Conservation (phyloP, 2,797 vertebrate genomes). For the Sebastes oblongus region DNA sequence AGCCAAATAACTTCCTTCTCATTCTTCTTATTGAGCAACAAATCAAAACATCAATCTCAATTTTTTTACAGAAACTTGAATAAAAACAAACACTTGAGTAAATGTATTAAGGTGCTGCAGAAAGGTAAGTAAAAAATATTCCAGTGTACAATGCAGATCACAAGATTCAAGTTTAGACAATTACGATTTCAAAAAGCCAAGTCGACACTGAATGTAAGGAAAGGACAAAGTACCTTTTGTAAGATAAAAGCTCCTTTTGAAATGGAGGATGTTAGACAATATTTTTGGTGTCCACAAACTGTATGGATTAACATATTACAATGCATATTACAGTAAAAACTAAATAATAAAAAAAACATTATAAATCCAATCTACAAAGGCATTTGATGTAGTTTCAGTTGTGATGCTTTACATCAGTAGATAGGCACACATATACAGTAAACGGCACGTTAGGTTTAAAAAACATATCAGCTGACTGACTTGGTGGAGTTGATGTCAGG, state of each 20-base stretch:
- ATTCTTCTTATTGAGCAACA: too few species aligned
- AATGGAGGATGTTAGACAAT: background rate
- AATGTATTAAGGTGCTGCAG: slow-evolving; percentile 31
- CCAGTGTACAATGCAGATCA: background rate
- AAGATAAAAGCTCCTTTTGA: background rate
- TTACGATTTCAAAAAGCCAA: slow-evolving; percentile 2
- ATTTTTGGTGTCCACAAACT: slow-evolving; percentile 3
- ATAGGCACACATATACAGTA: background rate
- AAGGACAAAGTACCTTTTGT: too few species aligned
- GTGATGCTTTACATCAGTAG: too few species aligned
- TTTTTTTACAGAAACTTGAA: background rate
- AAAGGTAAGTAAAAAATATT: slow-evolving; percentile 9
- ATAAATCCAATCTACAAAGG: background rate
- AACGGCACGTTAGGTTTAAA: background rate
- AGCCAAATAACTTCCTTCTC: background rate
- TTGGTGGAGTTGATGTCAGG: background rate
- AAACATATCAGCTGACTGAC: background rate
- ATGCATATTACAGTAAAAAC: background rate
- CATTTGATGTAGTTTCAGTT: background rate
- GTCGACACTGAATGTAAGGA: background rate
- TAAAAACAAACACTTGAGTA: slow-evolving; percentile 18
- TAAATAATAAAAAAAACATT: background rate
- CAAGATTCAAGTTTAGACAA: background rate
- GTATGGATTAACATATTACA: background rate
- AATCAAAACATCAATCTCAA: too few species aligned